Percentiles rank a stretch among this genome's conserved stretches.
Evolutionary conservation across 2,113 vertebrate genomes (phyloP).

Genomic region (Lethenteron reissneri): DNA sequence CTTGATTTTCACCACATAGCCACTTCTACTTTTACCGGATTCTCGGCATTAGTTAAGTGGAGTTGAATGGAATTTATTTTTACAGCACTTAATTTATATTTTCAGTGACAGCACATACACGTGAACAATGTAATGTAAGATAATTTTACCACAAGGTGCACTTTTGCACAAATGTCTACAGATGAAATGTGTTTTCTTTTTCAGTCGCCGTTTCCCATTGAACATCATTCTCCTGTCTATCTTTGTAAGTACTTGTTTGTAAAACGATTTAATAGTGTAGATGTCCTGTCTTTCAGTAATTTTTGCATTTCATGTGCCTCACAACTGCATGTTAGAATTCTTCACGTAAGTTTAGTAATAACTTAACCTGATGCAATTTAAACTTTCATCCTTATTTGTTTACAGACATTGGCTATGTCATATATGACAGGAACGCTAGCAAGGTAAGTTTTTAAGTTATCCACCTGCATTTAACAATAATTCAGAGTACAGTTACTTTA

Average conservation of each 20-base stretch:
- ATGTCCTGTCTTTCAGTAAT: neutral
- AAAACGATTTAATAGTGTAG: neutral
- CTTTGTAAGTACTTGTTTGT: conserved; percentile 15
- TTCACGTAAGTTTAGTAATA: neutral
- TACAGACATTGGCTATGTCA: conserved; percentile 17
- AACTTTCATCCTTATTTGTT: neutral
- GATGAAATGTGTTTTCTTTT: conserved; percentile 2
- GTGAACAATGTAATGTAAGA: too few species aligned
- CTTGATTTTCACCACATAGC: too few species aligned
- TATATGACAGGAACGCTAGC: conserved; percentile 19
- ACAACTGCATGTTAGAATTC: too few species aligned
- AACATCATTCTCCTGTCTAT: conserved; percentile 17
- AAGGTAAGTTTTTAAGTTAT: conserved; percentile 13
- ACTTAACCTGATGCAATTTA: neutral
- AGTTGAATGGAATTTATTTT: too few species aligned
- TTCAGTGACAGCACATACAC: too few species aligned
- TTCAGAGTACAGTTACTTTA: too few species aligned
- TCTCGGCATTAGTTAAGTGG: too few species aligned
- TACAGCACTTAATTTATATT: too few species aligned
- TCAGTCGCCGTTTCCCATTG: conserved; percentile 16
- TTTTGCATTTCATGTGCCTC: too few species aligned
- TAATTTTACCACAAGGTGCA: too few species aligned
- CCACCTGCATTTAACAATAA: neutral
- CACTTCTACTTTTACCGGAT: too few species aligned
- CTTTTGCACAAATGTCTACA: too few species aligned